Evolutionary conservation across 2,797 vertebrate genomes (phyloP), one percentile per base, ranked within the genome.

Genomic region (Simalia tracyae): DNA sequence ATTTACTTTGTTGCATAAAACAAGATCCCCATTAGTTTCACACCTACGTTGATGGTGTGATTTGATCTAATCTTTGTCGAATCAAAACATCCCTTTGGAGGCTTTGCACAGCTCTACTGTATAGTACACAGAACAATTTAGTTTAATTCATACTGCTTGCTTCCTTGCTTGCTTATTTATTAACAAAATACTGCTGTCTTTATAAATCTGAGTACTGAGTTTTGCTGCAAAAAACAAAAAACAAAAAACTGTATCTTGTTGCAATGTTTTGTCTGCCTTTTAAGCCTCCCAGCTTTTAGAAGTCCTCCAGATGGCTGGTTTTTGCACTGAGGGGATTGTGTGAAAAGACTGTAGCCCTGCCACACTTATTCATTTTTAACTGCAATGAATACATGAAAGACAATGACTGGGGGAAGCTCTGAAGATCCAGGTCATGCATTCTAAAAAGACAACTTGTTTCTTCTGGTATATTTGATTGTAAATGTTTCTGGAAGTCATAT

Each of bases 381-480:
- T n/a, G 42, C 26, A 81, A 90, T 31, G 76, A 19, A 2, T 87
- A 86, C n/a, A 87, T 10, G 10, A 84, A 72, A 54, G 87, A 7
- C 59, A 46, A 90, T 57, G 90, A 61, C 92, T 59, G 93, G 15
- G 1, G 15, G 90, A 81, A 36, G 19, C 76, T 57, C 86, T 94
- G 63, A 86, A 92, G 85, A 72, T 90, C 31, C 17, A 76, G 24
- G 76, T 9, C 0, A 0, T 94, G 36, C 3, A 6, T 87, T 93
- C 87, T n/a, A 42, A 86, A 93, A 93, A 19, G 56, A 91, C 88
- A 86, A 86, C 11, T 90, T 84, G 68, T 64, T 87, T 92, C 87
- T 92, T 92, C 87, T 60, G 68, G 26, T 54, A 84, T 19, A 31
- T 90, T 92, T 90, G 86, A 92, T 64, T 84, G 68, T 57, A 92